Conservation (phyloP, 2,797 vertebrate genomes). For the Poliocrania exsul region DNA sequence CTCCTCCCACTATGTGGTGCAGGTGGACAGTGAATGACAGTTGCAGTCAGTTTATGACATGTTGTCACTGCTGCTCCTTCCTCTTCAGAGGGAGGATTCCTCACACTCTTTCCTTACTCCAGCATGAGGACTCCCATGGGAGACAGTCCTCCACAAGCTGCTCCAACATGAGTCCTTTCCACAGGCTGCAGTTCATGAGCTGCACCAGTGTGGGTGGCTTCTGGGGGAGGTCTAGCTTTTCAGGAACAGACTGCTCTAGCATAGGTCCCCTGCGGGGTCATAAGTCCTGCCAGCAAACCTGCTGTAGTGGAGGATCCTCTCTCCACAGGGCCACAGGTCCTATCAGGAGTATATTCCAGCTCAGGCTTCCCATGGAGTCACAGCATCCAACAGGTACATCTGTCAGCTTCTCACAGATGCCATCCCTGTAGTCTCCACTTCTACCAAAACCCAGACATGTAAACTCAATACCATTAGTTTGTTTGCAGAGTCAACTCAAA, state of each 20-base stretch:
- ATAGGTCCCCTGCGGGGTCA: background rate
- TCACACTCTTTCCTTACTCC: background rate
- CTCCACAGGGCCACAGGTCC: background rate
- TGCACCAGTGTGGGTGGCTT: background rate
- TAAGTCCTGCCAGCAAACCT: background rate
- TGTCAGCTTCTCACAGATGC: background rate
- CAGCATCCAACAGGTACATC: background rate
- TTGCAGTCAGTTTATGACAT: background rate
- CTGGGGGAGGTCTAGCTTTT: background rate
- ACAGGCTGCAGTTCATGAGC: background rate
- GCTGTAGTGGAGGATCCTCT: background rate
- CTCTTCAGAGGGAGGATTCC: background rate
- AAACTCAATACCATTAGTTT: background rate
- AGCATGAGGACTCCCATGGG: background rate
- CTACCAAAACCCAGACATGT: background rate
- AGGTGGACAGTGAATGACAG: background rate
- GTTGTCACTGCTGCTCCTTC: background rate
- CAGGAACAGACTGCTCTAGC: background rate
- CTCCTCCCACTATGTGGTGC: accelerated
- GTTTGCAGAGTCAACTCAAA: background rate
- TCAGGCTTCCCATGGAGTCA: background rate
- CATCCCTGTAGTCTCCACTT: background rate
- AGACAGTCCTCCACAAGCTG: background rate
- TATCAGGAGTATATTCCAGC: background rate
- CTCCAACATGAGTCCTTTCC: background rate